Percentiles rank a stretch among this genome's conserved stretches.
Conservation (phyloP, 2,888 invertebrate genomes). For the Phlogophora meticulosa region DNA sequence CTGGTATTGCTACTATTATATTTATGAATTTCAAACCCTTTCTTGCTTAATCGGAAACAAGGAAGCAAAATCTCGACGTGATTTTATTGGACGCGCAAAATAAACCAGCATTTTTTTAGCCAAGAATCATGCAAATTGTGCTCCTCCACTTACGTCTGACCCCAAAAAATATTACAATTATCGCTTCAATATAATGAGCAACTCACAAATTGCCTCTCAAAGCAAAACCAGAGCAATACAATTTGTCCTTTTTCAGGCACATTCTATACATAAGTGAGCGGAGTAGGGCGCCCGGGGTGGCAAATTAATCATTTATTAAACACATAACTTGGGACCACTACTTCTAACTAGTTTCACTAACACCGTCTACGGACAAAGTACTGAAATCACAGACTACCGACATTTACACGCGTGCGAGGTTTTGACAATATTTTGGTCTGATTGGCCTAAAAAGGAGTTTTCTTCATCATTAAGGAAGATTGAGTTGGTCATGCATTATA, state of each 20-base stretch:
- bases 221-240: constrained; percentile 20
- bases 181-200: constrained; percentile 21
- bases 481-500: too few relatives aligned
- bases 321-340: constrained; percentile 60
- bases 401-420: background rate
- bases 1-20: too few relatives aligned
- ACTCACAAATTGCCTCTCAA: constrained; percentile 14
- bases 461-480: background rate
- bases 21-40: too few relatives aligned
- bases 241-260: constrained; percentile 53
- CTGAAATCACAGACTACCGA: constrained; percentile 31
- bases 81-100: too few relatives aligned
- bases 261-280: constrained; percentile 60
- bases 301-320: constrained; percentile 73
- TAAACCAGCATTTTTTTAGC: too few relatives aligned
- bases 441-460: background rate
- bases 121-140: background rate
- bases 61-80: too few relatives aligned
- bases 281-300: constrained; percentile 53
- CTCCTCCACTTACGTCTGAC: background rate
- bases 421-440: background rate
- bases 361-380: constrained; percentile 42
- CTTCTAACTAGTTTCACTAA: constrained; percentile 54
- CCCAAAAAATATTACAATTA: background rate
- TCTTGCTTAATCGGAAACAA: too few relatives aligned